Evolutionary conservation across 2,888 invertebrate genomes (phyloP).

Genomic region (Biston stratarius): DNA sequence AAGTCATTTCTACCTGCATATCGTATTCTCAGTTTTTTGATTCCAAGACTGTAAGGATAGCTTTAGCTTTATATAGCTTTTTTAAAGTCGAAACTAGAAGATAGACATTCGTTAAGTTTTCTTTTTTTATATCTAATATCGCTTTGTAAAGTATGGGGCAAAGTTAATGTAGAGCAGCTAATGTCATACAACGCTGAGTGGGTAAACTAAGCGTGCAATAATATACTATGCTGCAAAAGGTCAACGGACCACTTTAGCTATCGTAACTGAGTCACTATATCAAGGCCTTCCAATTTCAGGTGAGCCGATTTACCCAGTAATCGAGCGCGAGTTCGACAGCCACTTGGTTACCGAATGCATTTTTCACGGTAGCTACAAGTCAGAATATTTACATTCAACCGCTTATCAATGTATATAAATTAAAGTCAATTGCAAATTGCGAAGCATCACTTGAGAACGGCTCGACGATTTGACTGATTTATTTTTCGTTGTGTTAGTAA

Average conservation of each 20-base stretch:
- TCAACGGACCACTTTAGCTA: slow-evolving; percentile 79
- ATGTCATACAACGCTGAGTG: slow-evolving; percentile 49
- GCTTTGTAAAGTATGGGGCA: slow-evolving; percentile 15
- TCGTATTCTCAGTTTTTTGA: too few species aligned
- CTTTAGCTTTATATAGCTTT: too few species aligned
- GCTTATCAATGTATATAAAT: neutral
- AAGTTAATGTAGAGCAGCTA: slow-evolving; percentile 39
- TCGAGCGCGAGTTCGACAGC: slow-evolving; percentile 47
- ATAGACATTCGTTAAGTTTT: too few species aligned
- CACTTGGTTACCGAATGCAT: slow-evolving; percentile 55
- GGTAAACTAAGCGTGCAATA: slow-evolving; percentile 64
- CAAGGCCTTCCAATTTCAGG: slow-evolving; percentile 80
- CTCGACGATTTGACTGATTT: too few species aligned
- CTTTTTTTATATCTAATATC: neutral
- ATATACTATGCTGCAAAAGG: slow-evolving; percentile 75
- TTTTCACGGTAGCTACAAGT: slow-evolving; percentile 55
- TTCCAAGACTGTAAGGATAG: too few species aligned
- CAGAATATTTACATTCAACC: neutral
- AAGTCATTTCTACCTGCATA: too few species aligned
- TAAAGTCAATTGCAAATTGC: too few species aligned
- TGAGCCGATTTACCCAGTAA: slow-evolving; percentile 49
- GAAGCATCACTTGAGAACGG: too few species aligned
- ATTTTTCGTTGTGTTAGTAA: too few species aligned
- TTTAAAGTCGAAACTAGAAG: too few species aligned
- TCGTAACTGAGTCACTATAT: slow-evolving; percentile 83